Base-by-base conservation (phyloP, 2,888 invertebrate genomes). In the Prosopocoilus inquinatus region DNA sequence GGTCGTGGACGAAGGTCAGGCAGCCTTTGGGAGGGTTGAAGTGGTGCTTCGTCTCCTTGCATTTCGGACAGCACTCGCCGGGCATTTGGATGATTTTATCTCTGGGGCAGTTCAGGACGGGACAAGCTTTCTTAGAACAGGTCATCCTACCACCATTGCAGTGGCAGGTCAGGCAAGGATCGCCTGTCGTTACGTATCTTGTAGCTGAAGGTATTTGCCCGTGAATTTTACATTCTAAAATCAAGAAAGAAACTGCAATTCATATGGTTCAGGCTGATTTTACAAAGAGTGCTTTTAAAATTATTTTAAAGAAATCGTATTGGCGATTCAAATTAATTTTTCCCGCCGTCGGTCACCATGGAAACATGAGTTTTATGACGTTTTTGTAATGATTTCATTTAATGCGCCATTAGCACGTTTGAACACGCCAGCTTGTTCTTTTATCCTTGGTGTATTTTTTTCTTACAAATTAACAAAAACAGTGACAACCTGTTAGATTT, bases 41-140 rank as follows among this genome's bases (percentile, higher is more conserved):
- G 38, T 82, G 75, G 51, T 80, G 79, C 36, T 81, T 75, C 0
- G 79, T 82, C 3, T 83, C 76, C 3, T 63, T 64, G 51, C 78
- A 78, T 53, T 68, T 67, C 13, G 77, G 77, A 72, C 96, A 96
- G 75, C 96, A 96, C 67, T 92, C 89, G 2, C 91, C 91, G 0
- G 86, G 82, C 28, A 85, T 84, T 51, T 86, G 85, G 56, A 82
- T 80, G 68, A 91, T 90, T 62, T 85, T 84, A 9, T 82, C 80
- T 1, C 77, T 76, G 4, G 88, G 86, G 73, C 96, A 96, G 63
- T 93, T 91, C 34, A 96, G 80, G 5, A 94, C 93, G 0, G 95
- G 93, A 68, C 96, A 96, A 1, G 93, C 91, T 57, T 86, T 86
- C 71, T 94, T 94, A 39, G 87, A 82, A 73, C 95, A 95, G 11